phyloP scores from a whole-genome alignment of 2,113 vertebrate genomes.

The Emberiza fucata region DNA sequence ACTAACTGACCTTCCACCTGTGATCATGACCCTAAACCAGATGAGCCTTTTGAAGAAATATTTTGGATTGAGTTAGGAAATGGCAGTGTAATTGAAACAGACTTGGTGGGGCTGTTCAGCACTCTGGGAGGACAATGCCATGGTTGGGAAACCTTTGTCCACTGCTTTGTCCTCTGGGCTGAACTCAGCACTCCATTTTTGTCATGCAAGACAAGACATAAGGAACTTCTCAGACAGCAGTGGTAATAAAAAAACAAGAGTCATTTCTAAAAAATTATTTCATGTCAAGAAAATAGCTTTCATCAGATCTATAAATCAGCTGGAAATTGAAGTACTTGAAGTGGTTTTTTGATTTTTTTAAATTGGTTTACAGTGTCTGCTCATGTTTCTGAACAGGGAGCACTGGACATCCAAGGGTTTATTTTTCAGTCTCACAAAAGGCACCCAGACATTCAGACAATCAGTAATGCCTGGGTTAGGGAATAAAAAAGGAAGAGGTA shows the following conservation, averaged over 20 bases:
- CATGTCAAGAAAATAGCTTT: not conserved
- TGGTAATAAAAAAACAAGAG: not conserved
- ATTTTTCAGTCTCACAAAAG: not conserved
- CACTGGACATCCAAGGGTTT: not conserved
- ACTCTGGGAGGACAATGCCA: not conserved
- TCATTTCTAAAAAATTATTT: not conserved
- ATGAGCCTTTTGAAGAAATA: slow-evolving; percentile 8
- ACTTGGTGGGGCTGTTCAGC: not conserved
- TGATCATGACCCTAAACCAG: not conserved
- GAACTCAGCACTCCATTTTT: not conserved
- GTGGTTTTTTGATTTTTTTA: rapidly evolving
- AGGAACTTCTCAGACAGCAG: not conserved
- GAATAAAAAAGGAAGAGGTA: not conserved
- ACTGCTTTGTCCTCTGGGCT: not conserved
- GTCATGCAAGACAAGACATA: not conserved
- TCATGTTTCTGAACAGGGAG: not conserved
- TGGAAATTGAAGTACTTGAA: not conserved
- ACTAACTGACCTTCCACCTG: slow-evolving; percentile 13
- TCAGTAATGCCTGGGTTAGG: not conserved
- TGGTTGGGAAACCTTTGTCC: not conserved
- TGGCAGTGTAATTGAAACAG: not conserved
- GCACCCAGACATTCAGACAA: not conserved
- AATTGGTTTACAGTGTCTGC: not conserved
- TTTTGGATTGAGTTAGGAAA: slow-evolving; percentile 11
- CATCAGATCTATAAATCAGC: not conserved